Evolutionary conservation across 2,113 vertebrate species (phyloP).

Genomic region (Microcebus ravelobensis): DNA sequence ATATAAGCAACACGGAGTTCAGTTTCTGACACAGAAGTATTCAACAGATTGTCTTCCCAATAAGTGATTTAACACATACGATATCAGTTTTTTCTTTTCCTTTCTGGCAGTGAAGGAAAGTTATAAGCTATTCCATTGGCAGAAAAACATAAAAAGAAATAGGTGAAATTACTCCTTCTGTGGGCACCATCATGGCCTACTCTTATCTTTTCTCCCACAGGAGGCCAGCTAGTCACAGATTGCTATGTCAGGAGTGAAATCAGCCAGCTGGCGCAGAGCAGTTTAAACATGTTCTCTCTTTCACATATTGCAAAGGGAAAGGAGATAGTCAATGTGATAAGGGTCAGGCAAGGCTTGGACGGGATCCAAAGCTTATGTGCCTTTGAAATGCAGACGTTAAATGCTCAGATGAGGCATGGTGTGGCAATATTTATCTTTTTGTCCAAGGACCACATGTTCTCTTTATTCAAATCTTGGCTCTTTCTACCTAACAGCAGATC

Average conservation of each 20-base stretch:
- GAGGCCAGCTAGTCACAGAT: background rate
- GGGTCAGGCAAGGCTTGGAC: background rate
- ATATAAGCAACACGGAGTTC: background rate
- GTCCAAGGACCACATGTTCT: background rate
- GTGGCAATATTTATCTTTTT: background rate
- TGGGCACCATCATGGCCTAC: background rate
- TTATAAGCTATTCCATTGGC: background rate
- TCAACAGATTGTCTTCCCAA: background rate
- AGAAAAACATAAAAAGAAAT: background rate
- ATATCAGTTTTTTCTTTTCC: background rate
- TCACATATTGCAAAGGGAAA: background rate
- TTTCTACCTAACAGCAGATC: background rate
- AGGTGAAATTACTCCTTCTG: background rate
- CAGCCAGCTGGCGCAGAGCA: background rate
- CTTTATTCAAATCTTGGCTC: background rate
- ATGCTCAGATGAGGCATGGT: background rate
- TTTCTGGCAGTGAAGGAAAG: background rate
- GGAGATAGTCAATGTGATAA: background rate
- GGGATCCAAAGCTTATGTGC: background rate
- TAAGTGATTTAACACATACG: background rate
- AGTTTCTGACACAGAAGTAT: background rate
- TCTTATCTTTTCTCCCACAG: background rate
- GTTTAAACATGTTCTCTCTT: background rate
- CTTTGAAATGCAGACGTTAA: background rate
- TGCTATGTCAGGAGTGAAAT: background rate